Conservation (phyloP, 2,888 invertebrate genomes). For the Cheilosia scutellata region DNA sequence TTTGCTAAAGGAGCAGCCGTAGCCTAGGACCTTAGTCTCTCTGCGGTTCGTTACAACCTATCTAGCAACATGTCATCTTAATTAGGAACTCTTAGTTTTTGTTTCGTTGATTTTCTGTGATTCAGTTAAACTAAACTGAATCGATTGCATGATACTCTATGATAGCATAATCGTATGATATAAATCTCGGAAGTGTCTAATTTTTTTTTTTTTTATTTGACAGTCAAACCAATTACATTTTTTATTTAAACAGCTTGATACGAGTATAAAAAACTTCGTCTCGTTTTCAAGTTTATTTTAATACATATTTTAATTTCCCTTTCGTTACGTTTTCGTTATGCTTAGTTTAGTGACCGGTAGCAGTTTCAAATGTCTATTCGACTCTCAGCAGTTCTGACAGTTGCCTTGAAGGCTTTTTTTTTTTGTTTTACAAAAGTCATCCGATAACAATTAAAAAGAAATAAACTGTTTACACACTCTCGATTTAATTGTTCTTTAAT, state of each 20-base stretch:
- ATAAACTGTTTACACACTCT: constrained; percentile 23
- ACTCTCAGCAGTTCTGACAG: neutral
- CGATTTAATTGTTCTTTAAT: constrained; percentile 41
- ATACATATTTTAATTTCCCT: neutral
- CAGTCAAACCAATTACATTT: neutral
- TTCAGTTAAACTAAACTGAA: too few species aligned
- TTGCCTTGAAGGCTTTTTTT: constrained; percentile 17
- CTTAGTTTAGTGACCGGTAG: neutral
- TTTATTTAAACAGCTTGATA: neutral
- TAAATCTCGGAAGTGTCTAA: too few species aligned
- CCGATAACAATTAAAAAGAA: constrained; percentile 36
- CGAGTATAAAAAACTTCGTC: neutral
- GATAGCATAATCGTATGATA: too few species aligned
- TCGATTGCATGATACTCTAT: too few species aligned
- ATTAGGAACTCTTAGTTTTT: too few species aligned
- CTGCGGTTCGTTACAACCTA: too few species aligned
- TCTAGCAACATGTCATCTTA: too few species aligned
- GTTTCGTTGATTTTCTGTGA: too few species aligned
- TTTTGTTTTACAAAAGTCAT: neutral
- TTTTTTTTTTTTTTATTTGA: too few species aligned
- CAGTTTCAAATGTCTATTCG: constrained; percentile 6
- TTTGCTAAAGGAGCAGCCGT: too few species aligned
- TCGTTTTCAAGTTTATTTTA: constrained; percentile 7
- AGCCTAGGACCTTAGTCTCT: too few species aligned
- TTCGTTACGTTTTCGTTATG: neutral